A percentile compares a stretch with the other conserved stretches of the same genome.
phyloP scores from a whole-genome alignment of 2,888 invertebrate genomes.

The Cephus sareptanus region DNA sequence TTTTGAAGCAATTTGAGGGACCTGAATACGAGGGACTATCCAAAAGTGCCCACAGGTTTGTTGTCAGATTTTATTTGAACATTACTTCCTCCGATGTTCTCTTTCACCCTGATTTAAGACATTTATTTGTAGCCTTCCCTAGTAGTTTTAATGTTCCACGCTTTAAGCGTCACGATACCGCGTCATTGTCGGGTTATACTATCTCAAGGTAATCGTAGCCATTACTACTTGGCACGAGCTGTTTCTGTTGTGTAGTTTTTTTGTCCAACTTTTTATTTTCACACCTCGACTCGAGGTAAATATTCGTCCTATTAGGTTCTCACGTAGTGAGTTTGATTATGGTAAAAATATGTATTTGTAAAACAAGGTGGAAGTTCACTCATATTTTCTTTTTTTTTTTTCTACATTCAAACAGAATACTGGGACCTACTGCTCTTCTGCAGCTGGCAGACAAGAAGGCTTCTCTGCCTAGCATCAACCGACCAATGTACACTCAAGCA shows the following conservation, averaged over 20 bases:
- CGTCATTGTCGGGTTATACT: background rate
- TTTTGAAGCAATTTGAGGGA: slow-evolving; percentile 80
- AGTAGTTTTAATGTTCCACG: background rate
- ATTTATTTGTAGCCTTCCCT: background rate
- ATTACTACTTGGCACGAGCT: background rate
- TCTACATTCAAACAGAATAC: slow-evolving; percentile 69
- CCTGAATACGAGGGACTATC: slow-evolving; percentile 77
- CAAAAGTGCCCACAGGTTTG: slow-evolving; percentile 72
- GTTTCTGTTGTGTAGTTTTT: background rate
- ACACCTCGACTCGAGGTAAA: background rate
- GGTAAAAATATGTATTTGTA: background rate
- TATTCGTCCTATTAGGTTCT: background rate
- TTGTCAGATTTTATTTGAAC: background rate
- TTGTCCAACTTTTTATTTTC: background rate
- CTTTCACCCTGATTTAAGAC: background rate
- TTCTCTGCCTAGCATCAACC: slow-evolving; percentile 78
- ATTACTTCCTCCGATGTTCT: background rate
- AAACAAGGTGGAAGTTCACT: background rate
- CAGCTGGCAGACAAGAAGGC: slow-evolving; percentile 79
- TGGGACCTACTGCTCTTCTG: slow-evolving; percentile 84
- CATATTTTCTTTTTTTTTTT: background rate
- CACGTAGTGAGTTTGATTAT: background rate
- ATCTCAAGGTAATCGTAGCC: background rate
- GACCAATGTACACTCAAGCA: slow-evolving; percentile 88
- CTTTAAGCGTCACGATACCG: background rate